Evolutionary conservation across 2,888 invertebrate genomes (phyloP).

Genomic region (Nemapogon koenigi): DNA sequence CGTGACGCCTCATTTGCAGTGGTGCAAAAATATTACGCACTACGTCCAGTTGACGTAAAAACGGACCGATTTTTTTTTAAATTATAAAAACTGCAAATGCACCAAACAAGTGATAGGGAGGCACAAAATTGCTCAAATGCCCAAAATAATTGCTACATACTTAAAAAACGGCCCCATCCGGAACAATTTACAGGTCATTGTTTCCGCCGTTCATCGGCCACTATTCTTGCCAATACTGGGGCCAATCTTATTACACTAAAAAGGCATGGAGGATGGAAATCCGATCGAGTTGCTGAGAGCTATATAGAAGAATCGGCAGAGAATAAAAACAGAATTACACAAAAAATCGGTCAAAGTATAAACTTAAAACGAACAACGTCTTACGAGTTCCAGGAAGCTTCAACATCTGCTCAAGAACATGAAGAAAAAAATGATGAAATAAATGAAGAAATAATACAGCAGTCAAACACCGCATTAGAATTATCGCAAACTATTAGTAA

Average conservation of each 20-base stretch:
- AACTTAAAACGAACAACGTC: constrained; percentile 11
- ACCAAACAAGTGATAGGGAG: no score
- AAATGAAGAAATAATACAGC: background rate
- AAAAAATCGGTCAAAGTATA: constrained; percentile 2
- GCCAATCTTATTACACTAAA: constrained; percentile 12
- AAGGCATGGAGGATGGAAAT: constrained; percentile 16
- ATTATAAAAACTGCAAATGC: no score
- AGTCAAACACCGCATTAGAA: no score
- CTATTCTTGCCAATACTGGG: constrained; percentile 12
- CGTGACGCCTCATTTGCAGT: no score
- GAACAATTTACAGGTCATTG: constrained; percentile 16
- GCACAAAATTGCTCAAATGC: no score
- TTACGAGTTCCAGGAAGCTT: constrained; percentile 4
- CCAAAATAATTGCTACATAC: no score
- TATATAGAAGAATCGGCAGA: constrained; percentile 14
- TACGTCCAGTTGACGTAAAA: no score
- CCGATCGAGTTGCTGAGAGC: constrained; percentile 12
- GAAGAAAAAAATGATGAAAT: no score
- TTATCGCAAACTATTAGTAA: background rate
- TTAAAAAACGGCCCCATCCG: no score
- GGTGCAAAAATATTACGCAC: no score
- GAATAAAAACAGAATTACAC: constrained; percentile 11
- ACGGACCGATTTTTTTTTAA: no score
- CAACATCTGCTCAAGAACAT: constrained; percentile 5
- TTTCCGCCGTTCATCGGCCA: constrained; percentile 16